Base-by-base conservation (phyloP, 2,113 vertebrate genomes). In the Corythornis vintsioides region DNA sequence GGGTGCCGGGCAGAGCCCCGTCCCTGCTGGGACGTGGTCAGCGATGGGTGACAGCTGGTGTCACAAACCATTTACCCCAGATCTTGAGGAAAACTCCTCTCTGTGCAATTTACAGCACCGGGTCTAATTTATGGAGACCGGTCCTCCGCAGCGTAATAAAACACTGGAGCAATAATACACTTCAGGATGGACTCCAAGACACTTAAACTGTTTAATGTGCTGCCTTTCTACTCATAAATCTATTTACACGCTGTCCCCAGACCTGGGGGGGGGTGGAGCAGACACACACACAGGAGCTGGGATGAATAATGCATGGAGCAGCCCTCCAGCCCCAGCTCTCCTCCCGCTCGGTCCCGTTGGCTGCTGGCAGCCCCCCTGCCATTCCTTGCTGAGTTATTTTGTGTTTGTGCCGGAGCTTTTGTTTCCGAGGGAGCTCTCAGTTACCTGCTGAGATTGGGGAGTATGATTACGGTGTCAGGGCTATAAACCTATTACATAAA, bases 191-290 rank as follows among this genome's bases (percentile, higher is more conserved):
- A 95, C 94, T 93, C 70, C 70, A 76, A 95, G 96, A 91, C 90
- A 89, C 95, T 96, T 94, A 93, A 94, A 89, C 87, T 81, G 84
- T 95, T 87, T 86, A 89, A 89, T 76, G 79, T 48, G 92, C 91
- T 92, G 92, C 85, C 91, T 91, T 76, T 92, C 90, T 86, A 42
- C 95, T 81, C 93, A 66, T 97, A 95, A 96, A 97, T 96, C 92
- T 94, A 81, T 86, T 91, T 86, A 42, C 91, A 60, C 7, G 13
- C 91, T 88, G 92, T 95, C 91, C 92, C 87, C 50, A 60, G 94
- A 25, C 85, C 94, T 83, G 73, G 83, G 59, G 70, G 92, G 78
- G 83, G 59, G 70, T 91, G 78, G 69, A 83, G 91, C 83, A 79
- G 89, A 50, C 79, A 69, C 40, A 69, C 18, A 70, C 89, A 38